These are phyloP conservation scores for Perodicticus potto DNA, from an alignment of 2,797 vertebrate species.

Conservation along the genomic window DNA sequence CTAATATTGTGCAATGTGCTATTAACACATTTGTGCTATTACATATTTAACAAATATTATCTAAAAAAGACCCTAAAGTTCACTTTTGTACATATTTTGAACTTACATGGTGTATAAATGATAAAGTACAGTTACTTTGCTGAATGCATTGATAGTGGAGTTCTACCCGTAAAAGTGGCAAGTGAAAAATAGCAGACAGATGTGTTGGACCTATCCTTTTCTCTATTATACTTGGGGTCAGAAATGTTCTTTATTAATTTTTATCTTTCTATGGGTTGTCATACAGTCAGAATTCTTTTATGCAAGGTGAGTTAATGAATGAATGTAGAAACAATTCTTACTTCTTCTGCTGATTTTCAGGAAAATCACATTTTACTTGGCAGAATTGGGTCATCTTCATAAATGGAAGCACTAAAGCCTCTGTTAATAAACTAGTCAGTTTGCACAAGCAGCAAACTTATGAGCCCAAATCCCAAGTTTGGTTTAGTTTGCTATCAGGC, in stretches of 20 bases:
- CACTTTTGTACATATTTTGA: neutral
- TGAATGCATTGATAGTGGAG: neutral
- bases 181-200: neutral
- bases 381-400: constrained; percentile 23
- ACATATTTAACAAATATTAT: constrained; percentile 16
- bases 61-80: neutral
- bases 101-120: neutral
- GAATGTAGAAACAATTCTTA: neutral
- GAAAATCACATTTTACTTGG: constrained; percentile 4
- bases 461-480: neutral
- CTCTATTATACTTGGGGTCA: neutral
- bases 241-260: neutral
- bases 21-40: too few species aligned
- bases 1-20: neutral
- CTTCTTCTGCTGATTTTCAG: constrained; percentile 14
- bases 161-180: neutral
- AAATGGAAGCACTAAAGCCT: neutral
- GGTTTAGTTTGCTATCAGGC: neutral
- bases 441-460: neutral
- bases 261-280: neutral
- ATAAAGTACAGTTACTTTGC: neutral
- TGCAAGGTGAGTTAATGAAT: neutral
- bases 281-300: neutral
- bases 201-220: neutral
- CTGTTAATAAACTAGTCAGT: neutral